These are phyloP conservation scores for Xylocopa sonorina DNA, from an alignment of 1,140 invertebrate species.

Conservation along the genomic window DNA sequence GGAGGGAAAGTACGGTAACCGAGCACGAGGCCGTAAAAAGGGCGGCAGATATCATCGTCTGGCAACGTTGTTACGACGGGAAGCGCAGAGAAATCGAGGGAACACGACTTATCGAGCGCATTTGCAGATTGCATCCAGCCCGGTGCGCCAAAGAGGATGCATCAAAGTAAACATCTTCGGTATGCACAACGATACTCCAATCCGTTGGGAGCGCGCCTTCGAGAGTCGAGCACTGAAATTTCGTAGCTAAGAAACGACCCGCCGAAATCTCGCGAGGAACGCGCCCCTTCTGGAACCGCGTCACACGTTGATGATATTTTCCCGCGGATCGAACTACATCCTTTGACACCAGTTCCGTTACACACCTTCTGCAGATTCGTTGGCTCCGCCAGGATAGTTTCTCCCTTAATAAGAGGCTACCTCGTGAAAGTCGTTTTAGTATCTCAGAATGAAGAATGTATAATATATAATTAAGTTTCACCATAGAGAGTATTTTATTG, in stretches of 20 bases:
- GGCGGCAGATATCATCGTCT: no score
- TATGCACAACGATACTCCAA: constrained; percentile 27
- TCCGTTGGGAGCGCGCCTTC: constrained; percentile 10
- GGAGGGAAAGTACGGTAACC: no score
- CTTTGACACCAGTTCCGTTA: not conserved
- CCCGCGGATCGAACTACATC: not conserved
- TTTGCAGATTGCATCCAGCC: constrained; percentile 45
- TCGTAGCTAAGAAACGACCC: not conserved
- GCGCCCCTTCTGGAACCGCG: not conserved
- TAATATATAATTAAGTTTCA: no score
- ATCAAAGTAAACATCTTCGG: constrained; percentile 48
- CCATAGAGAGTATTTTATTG: no score
- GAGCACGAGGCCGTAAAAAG: not conserved
- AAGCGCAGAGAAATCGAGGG: not conserved
- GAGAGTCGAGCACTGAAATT: not conserved
- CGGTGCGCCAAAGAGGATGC: constrained; percentile 18
- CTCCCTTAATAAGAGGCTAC: no score
- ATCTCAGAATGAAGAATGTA: no score
- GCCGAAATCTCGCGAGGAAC: constrained; percentile 1
- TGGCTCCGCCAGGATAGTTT: no score
- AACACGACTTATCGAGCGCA: constrained; percentile 22
- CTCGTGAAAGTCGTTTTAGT: not conserved
- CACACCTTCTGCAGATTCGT: not conserved
- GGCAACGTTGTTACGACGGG: not conserved
- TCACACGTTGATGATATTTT: not conserved